Base-by-base conservation (phyloP, 2,888 invertebrate genomes). In the Calameuta filiformis region DNA sequence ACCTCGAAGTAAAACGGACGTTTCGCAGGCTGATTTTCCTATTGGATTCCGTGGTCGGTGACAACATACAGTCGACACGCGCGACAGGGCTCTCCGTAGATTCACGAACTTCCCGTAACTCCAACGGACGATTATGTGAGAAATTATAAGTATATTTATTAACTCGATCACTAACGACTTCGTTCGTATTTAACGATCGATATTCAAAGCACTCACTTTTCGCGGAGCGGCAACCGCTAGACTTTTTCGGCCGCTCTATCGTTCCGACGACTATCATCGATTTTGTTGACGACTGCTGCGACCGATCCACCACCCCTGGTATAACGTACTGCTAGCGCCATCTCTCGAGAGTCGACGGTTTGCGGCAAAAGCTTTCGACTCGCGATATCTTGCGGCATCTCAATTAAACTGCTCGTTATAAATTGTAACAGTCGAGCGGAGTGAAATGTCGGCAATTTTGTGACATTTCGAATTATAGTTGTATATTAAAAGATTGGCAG, bases 231-330 rank as follows among this genome's bases (percentile, higher is more conserved):
- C 71, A 71, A 71, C 31, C 33, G 31, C 33, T 31, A 31, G 71
- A 71, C 71, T 71, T 71, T 71, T 34, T 71, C 71, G 74, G 35
- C 30, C 74, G 74, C 74, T 35, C 74, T 31, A 15, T 30, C 35
- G 35, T 74, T 74, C 35, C 71, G 71, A 31, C 71, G 71, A 71
- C 71, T 34, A 34, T 71, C 71, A 71, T 71, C 31, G 71, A 71
- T 71, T 56, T 56, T 71, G 71, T 71, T 71, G 71, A 71, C 71
- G 31, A 34, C 71, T 34, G 33, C 71, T 71, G 12, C 31, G 31
- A 31, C 23, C 56, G 56, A 56, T 56, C 56, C 56, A 56, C 56
- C 56, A 56, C 23, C 23, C 56, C 23, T 2, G 56, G 56, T 56
- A 23, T 56, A 23, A 56, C 56, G 6, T 56, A 56, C 56, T 23